Conservation (phyloP, 2,113 vertebrate species). For the Hydrolagus affinis region DNA sequence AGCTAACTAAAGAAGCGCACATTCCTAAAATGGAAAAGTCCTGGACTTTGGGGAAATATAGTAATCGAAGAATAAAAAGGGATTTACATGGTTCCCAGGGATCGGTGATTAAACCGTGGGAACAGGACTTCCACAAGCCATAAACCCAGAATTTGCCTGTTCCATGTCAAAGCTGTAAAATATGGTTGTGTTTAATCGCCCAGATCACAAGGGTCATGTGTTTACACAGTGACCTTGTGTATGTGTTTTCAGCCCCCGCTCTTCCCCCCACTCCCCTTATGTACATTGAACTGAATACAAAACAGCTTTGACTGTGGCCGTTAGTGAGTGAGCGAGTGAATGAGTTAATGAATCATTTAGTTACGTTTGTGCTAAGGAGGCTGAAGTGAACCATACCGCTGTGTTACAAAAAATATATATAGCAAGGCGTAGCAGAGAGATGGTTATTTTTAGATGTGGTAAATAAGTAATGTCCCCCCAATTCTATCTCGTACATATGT, state of each 20-base stretch:
- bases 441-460: no score
- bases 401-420: no score
- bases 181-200: neutral
- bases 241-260: neutral
- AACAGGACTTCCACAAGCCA: neutral
- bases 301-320: no score
- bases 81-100: conserved; percentile 3
- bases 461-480: no score
- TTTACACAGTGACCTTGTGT: neutral
- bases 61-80: neutral
- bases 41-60: neutral
- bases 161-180: neutral
- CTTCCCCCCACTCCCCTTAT: no score
- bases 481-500: no score
- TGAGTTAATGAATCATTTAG: no score
- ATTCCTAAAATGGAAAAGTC: neutral
- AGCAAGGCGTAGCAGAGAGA: no score
- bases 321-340: no score
- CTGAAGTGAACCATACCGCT: no score
- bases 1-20: neutral
- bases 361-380: no score
- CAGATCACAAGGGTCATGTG: neutral
- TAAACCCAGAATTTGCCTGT: neutral
- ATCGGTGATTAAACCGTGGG: neutral
- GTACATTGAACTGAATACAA: no score